Base-by-base conservation (phyloP, 2,888 invertebrate genomes). In the Drosophila demipolita region DNA sequence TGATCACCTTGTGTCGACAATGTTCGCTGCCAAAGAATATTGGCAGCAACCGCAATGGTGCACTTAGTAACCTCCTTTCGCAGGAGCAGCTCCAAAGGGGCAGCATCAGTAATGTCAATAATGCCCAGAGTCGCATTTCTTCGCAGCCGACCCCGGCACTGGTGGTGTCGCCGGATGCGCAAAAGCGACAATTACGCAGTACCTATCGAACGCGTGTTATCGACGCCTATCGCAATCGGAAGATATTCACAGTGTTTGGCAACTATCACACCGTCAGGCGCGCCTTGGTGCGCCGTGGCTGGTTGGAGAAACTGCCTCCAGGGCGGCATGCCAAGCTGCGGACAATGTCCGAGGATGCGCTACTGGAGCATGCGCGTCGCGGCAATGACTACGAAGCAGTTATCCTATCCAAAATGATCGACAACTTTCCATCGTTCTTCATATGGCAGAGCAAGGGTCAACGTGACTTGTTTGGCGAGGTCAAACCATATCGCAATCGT, bases 231-330 rank as follows among this genome's bases (percentile, higher is more conserved):
- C 89, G 90, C 7, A 90, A 91, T 64, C 87, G 90, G 7, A 90
- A 91, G 23, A 93, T 93, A 33, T 93, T 93, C 35, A 93, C 91
- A 4, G 85, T 93, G 4, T 88, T 89, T 65, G 93, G 93, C 0
- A 89, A 91, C 48, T 92, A 91, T 42, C 77, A 76, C 4, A 90
- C 90, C 0, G 82, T 93, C 9, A 73, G 92, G 12, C 75, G 83
- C 11, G 95, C 96, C 0, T 92, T 97, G 66, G 79, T 94, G 52
- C 94, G 94, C 50, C 93, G 96, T 11, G 96, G 96, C 0, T 97
- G 97, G 97, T 93, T 97, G 3, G 96, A 97, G 92, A 97, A 96
- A 92, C 91, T 95, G 36, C 93, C 94, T 9, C 81, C 91, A 1
- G 76, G 68, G 4, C 80, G 90, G 8, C 79, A 84, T 66, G 78